Evolutionary conservation across 1,140 invertebrate genomes (phyloP).

Genomic region (Aricia agestis): DNA sequence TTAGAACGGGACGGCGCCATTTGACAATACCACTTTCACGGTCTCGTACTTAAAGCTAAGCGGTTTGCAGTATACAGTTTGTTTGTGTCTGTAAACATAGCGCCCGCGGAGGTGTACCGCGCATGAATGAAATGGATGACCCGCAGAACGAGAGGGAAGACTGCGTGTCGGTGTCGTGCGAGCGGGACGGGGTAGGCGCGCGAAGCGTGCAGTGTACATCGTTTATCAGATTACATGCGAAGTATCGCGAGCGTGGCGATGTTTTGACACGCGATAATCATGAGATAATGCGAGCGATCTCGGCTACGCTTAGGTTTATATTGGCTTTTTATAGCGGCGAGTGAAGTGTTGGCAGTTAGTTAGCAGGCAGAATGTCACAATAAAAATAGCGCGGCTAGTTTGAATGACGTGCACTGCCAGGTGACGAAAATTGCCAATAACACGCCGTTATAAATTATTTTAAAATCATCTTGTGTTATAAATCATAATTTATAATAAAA

Average conservation of each 20-base stretch:
- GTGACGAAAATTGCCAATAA: slow-evolving; percentile 47
- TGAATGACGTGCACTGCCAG: slow-evolving; percentile 51
- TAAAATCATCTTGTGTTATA: slow-evolving; percentile 41
- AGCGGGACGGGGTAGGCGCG: slow-evolving; percentile 50
- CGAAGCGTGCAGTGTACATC: slow-evolving; percentile 72
- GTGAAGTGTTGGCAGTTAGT: slow-evolving; percentile 50
- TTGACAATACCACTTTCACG: slow-evolving; percentile 75
- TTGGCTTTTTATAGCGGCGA: slow-evolving; percentile 66
- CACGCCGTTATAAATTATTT: slow-evolving; percentile 35
- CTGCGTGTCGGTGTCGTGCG: slow-evolving; percentile 29
- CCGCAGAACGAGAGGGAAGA: slow-evolving; percentile 46
- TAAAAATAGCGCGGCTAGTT: slow-evolving; percentile 48
- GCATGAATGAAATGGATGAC: slow-evolving; percentile 76
- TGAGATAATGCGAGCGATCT: slow-evolving; percentile 75
- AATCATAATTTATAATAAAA: too few relatives aligned
- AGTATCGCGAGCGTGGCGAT: slow-evolving; percentile 75
- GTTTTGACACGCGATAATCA: slow-evolving; percentile 78
- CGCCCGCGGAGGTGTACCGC: slow-evolving; percentile 69
- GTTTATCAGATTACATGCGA: slow-evolving; percentile 77
- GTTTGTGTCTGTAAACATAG: slow-evolving; percentile 77
- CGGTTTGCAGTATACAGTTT: slow-evolving; percentile 75
- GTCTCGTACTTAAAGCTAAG: slow-evolving; percentile 74
- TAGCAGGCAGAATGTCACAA: slow-evolving; percentile 48
- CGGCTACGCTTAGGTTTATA: slow-evolving; percentile 71
- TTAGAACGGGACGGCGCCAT: slow-evolving; percentile 60